Evolutionary conservation across 1,140 invertebrate genomes (phyloP), one percentile per base, ranked within the genome.

Genomic region (Oscheius sp.): DNA sequence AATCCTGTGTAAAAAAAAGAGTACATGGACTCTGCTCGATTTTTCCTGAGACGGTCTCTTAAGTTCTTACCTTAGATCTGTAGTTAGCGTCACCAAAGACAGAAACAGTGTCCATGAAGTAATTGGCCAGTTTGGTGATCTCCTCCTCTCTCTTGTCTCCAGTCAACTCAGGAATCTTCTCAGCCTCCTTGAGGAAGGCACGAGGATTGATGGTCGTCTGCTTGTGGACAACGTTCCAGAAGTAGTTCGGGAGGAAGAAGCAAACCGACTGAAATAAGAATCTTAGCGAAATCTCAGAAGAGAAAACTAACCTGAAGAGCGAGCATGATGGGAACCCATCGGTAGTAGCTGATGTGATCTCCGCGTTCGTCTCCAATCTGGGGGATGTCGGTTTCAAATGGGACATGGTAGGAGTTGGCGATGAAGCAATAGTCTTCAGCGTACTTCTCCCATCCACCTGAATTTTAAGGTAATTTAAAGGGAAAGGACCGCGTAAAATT

Each of bases 211-310:
- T 66, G 64, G 64, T 38, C 28, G 66, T 84, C 63, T 84, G 78
- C 42, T 81, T 82, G 78, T 84, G 78, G 10, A 83, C 31, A 20
- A 81, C 81, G 35, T 83, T 82, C 81, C 81, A 82, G 10, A 82
- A 32, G 62, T 66, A 82, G 58, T 80, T 82, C 13, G 81, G 81
- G 13, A 82, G 55, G 69, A 78, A 82, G 58, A 82, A 82, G 20
- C 78, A 32, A 3, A 83, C 18, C 18, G 61, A 63, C 61, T 63
- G 23, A 55, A 55, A 42, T n/a, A 20, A 23, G 49, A 23, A 7
- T 55, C 15, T 55, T 20, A 23, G n/a, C n/a, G n/a, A n/a, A n/a
- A 23, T 26, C 23, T 7, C 49, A 7, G 7, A 42, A n/a, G 38
- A 42, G 38, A 42, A 42, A 42, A 42, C 49, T 18, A 20, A 80